These are phyloP conservation scores for Hyles vespertilio DNA, from an alignment of 1,140 invertebrate species.

Conservation along the genomic window DNA sequence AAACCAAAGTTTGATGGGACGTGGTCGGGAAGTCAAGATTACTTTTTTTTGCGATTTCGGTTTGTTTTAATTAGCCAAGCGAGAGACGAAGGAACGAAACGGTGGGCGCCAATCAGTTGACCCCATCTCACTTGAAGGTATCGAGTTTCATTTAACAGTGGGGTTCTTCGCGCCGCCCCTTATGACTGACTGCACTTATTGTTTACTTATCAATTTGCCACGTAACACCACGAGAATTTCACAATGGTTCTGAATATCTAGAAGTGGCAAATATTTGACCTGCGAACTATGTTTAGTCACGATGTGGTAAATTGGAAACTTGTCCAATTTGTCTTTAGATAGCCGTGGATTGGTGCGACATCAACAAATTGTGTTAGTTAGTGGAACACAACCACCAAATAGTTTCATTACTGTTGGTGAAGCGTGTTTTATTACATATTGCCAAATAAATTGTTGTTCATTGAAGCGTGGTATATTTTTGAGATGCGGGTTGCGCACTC, in stretches of 20 bases:
- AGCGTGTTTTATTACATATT: no score
- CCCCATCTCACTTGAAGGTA: constrained; percentile 22
- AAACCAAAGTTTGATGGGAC: no score
- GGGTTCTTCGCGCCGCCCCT: constrained; percentile 4
- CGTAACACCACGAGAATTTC: constrained; percentile 15
- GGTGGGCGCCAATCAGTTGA: constrained; percentile 19
- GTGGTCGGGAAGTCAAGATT: background rate
- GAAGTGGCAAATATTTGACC: constrained; percentile 1
- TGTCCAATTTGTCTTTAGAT: background rate
- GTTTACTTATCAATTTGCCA: constrained; percentile 17
- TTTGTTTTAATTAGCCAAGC: constrained; percentile 19
- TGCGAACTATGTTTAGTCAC: background rate
- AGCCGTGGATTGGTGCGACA: no score
- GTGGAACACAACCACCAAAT: no score
- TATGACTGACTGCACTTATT: constrained; percentile 8
- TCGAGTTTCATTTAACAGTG: constrained; percentile 21
- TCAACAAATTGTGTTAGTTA: no score
- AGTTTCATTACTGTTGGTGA: no score
- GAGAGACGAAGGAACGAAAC: constrained; percentile 16
- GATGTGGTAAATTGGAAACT: background rate
- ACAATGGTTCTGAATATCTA: constrained; percentile 13
- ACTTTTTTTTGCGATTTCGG: background rate
- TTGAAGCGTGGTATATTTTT: no score
- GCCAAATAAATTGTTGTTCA: no score
- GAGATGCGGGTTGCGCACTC: no score